Conservation (phyloP, 2,113 vertebrate species). For the Lamprotornis superbus region DNA sequence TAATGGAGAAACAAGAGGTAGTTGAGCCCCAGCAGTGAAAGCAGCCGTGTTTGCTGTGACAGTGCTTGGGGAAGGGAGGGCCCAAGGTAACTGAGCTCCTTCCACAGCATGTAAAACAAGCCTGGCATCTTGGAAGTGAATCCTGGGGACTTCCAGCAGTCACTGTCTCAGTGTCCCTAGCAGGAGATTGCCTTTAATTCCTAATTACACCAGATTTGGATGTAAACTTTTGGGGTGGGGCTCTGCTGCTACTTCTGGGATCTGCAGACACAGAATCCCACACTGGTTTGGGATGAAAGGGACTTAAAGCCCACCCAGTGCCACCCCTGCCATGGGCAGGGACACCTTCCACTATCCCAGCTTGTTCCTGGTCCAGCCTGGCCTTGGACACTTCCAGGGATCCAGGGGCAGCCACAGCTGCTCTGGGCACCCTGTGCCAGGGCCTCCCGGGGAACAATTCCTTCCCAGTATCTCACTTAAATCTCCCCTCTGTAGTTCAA, state of each 20-base stretch:
- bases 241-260: not conserved
- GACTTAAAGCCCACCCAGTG: accelerated
- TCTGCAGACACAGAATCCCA: not conserved
- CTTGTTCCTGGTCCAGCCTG: not conserved
- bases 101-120: not conserved
- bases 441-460: not conserved
- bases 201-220: not conserved
- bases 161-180: not conserved
- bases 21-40: not conserved
- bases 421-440: not conserved
- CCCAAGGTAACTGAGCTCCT: not conserved
- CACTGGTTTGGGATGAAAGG: not conserved
- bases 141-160: not conserved
- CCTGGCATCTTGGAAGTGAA: accelerated
- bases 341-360: not conserved
- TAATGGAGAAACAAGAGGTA: not conserved
- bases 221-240: not conserved
- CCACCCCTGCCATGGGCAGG: not conserved
- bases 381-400: not conserved
- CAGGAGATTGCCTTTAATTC: not conserved
- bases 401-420: not conserved
- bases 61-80: accelerated
- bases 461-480: not conserved
- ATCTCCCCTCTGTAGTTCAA: too few relatives aligned
- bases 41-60: not conserved